Evolutionary conservation across 2,113 vertebrate species (phyloP).

Genomic region (Tylochromis polylepis): DNA sequence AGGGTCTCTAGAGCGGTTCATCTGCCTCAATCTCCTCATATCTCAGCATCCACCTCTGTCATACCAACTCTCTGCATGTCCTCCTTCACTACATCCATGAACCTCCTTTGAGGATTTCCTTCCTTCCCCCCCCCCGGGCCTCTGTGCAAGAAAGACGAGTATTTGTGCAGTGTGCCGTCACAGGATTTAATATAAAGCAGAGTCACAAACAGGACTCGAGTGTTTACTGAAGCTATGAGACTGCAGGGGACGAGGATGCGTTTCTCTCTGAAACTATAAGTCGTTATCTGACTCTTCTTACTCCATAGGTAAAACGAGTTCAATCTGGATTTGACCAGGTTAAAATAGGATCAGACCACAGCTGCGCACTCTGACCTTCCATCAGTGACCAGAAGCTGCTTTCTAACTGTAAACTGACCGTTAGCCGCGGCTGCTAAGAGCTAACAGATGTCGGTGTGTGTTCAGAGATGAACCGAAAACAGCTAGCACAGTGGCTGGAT

Average conservation of each 20-base stretch:
- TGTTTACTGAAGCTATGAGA: neutral
- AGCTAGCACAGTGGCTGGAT: fast-evolving
- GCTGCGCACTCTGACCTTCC: neutral
- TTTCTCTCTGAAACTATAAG: neutral
- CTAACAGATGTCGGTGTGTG: neutral
- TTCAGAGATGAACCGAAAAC: neutral
- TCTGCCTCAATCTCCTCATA: neutral
- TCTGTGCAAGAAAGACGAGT: neutral
- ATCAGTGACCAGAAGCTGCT: neutral
- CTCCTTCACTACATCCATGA: neutral
- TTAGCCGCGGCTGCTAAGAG: neutral
- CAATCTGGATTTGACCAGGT: neutral
- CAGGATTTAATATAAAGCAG: neutral
- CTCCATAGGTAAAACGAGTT: neutral
- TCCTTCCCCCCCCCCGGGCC: neutral
- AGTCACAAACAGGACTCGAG: neutral
- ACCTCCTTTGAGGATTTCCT: neutral
- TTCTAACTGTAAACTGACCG: neutral
- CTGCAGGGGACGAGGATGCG: neutral
- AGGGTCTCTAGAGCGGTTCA: fast-evolving
- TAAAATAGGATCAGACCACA: neutral
- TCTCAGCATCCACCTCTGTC: fast-evolving
- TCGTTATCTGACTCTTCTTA: neutral
- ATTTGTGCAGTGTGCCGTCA: neutral
- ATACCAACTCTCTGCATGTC: neutral